A percentile compares a stretch with the other conserved stretches of the same genome.
These are phyloP conservation scores for Elymnias hypermnestra DNA, from an alignment of 1,140 invertebrate genomes.

Conservation along the genomic window DNA sequence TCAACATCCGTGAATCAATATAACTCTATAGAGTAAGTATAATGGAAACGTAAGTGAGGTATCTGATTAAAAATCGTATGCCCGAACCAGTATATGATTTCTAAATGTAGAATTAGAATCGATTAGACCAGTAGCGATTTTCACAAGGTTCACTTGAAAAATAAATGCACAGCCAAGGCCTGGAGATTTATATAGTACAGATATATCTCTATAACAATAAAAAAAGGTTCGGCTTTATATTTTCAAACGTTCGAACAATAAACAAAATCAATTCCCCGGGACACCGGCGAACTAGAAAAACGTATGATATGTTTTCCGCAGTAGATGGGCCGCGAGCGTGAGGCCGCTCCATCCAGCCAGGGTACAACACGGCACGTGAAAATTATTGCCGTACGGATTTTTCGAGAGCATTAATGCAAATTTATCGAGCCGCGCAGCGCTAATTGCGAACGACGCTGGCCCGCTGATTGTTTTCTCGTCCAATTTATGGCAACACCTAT, in stretches of 20 bases:
- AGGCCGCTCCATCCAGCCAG: conserved; percentile 24
- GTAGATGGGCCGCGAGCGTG: conserved; percentile 28
- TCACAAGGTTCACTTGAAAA: no score
- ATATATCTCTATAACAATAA: conserved; percentile 1
- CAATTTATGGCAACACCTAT: conserved; percentile 75
- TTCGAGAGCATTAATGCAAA: conserved; percentile 75
- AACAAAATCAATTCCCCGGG: conserved; percentile 24
- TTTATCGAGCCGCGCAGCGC: conserved; percentile 70
- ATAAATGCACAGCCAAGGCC: no score
- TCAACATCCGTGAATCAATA: no score
- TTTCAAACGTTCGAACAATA: conserved; percentile 14
- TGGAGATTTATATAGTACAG: no score
- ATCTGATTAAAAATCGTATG: no score
- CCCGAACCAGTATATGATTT: no score
- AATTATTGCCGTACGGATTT: conserved; percentile 72
- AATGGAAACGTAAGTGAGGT: no score
- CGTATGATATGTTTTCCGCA: conserved; percentile 28
- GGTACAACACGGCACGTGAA: conserved; percentile 53
- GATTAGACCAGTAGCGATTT: no score
- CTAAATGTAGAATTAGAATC: no score
- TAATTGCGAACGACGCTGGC: conserved; percentile 70
- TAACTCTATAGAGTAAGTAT: no score
- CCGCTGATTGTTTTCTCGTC: conserved; percentile 73
- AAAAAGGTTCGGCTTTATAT: no score
- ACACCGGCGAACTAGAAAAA: conserved; percentile 30